Evolutionary conservation across 1,140 invertebrate species (phyloP).

Genomic region (Lordiphosa collinella): DNA sequence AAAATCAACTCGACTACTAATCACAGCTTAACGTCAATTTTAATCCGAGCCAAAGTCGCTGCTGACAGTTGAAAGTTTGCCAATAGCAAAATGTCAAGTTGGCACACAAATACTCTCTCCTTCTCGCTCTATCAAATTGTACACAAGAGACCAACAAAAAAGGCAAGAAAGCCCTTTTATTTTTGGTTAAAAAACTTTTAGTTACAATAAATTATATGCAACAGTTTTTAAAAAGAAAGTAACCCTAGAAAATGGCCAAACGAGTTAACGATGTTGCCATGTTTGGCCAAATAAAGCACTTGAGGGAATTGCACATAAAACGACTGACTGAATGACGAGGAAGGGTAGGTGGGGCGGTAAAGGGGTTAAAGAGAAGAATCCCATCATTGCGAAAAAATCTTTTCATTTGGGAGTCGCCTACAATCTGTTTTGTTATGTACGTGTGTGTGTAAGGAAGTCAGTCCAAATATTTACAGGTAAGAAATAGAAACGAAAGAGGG

Average conservation of each 20-base stretch:
- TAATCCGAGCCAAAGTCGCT: constrained; percentile 58
- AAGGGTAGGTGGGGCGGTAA: constrained; percentile 10
- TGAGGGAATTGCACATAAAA: constrained; percentile 76
- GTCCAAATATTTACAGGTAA: constrained; percentile 64
- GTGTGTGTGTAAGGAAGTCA: not conserved
- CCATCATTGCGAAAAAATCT: constrained; percentile 69
- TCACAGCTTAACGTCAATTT: constrained; percentile 63
- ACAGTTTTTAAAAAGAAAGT: constrained; percentile 49
- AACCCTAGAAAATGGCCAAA: constrained; percentile 25
- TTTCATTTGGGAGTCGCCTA: constrained; percentile 58
- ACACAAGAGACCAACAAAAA: constrained; percentile 66
- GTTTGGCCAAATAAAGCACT: constrained; percentile 70
- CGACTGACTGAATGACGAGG: constrained; percentile 31
- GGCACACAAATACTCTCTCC: constrained; percentile 21
- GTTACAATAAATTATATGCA: constrained; percentile 78
- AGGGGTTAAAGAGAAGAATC: constrained; percentile 15
- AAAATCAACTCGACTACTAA: constrained; percentile 61
- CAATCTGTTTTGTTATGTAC: not conserved
- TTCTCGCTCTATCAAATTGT: constrained; percentile 52
- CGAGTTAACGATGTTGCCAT: constrained; percentile 65
- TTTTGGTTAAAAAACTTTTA: constrained; percentile 43
- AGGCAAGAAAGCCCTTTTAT: constrained; percentile 24
- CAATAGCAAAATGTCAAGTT: constrained; percentile 46
- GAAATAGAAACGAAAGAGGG: constrained; percentile 48
- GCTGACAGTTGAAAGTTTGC: constrained; percentile 58